Conservation (phyloP, 2,113 vertebrate species). For the human (Homo sapiens) region DNA sequence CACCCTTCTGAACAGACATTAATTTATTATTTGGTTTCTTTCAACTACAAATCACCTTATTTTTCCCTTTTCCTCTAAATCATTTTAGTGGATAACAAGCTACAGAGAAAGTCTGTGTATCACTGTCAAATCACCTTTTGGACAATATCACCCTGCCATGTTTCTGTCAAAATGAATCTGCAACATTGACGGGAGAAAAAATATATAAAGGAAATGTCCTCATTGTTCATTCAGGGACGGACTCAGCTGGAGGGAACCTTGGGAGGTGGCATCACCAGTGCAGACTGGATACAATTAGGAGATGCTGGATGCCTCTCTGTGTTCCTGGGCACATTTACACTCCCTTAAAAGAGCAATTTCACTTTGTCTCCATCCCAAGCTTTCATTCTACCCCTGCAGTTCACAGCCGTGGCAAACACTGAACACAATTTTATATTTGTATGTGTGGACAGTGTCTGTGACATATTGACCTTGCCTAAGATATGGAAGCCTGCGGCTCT, state of each 20-base stretch:
- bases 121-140: slow-evolving; percentile 15
- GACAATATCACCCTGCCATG: slow-evolving; percentile 27
- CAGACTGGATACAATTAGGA: not conserved
- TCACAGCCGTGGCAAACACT: not conserved
- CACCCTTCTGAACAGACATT: not conserved
- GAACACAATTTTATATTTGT: not conserved
- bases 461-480: not conserved
- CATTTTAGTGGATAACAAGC: slow-evolving; percentile 28
- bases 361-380: not conserved
- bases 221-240: not conserved
- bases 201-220: not conserved
- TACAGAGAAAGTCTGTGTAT: slow-evolving; percentile 13
- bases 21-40: slow-evolving; percentile 23
- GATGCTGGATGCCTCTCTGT: not conserved
- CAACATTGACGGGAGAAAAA: not conserved
- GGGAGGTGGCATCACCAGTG: not conserved
- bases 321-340: not conserved
- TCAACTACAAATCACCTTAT: slow-evolving; percentile 36
- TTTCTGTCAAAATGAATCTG: slow-evolving; percentile 4
- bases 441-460: not conserved
- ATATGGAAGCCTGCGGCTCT: not conserved
- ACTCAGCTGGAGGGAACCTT: not conserved
- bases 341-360: not conserved
- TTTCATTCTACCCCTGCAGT: not conserved
- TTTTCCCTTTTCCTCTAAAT: slow-evolving; percentile 37